Percentiles rank a stretch among this genome's conserved stretches.
Evolutionary conservation across 2,888 invertebrate species (phyloP).

Genomic region (Drosophila eohydei): DNA sequence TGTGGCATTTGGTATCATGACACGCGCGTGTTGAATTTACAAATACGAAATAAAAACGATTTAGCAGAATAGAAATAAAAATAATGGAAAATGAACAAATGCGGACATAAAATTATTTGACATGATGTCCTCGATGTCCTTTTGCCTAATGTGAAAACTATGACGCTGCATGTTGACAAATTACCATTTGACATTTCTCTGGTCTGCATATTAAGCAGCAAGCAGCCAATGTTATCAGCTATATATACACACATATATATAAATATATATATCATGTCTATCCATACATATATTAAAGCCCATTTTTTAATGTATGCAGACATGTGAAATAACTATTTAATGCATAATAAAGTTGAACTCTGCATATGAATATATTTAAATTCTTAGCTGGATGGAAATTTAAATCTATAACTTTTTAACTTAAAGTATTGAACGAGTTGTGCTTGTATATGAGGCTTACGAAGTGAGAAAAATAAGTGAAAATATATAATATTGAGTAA

Average conservation of each 20-base stretch:
- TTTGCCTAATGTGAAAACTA: conserved; percentile 55
- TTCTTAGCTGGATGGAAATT: background rate
- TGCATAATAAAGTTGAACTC: background rate
- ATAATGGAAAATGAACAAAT: background rate
- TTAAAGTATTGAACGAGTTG: background rate
- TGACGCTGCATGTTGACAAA: conserved; percentile 54
- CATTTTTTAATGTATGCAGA: background rate
- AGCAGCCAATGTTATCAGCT: conserved; percentile 8
- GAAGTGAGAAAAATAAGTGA: background rate
- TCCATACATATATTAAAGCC: background rate
- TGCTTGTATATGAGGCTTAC: background rate
- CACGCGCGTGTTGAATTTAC: conserved; percentile 51
- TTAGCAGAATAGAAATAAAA: background rate
- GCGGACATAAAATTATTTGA: conserved; percentile 36
- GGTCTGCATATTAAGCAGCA: conserved; percentile 49
- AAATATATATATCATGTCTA: background rate
- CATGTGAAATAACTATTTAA: background rate
- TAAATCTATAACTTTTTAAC: background rate
- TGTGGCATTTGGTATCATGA: conserved; percentile 39
- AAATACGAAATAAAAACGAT: conserved; percentile 27
- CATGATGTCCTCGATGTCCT: conserved; percentile 33
- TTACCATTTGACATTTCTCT: conserved; percentile 48
- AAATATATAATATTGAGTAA: background rate
- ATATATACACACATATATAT: background rate
- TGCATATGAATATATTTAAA: background rate